These are phyloP conservation scores for Macrosiphum euphorbiae DNA, from an alignment of 2,888 invertebrate species.

Conservation along the genomic window DNA sequence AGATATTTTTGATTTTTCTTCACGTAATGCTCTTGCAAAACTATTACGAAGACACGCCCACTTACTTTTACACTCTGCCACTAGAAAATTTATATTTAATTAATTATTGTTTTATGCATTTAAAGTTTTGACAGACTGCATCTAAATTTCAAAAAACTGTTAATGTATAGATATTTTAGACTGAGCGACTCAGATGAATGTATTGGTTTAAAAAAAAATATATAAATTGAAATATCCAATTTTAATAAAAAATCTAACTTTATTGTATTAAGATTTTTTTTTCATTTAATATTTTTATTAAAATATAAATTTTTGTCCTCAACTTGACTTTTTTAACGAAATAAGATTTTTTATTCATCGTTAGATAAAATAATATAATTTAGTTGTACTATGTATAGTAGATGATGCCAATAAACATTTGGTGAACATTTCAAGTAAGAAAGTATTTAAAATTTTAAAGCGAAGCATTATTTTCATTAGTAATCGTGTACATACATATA, in stretches of 20 bases:
- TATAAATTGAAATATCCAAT: too few species aligned
- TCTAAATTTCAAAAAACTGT: too few species aligned
- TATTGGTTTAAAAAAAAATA: too few species aligned
- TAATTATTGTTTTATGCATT: background rate
- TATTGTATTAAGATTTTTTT: background rate
- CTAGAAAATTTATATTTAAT: slow-evolving; percentile 26
- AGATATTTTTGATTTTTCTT: slow-evolving; percentile 41
- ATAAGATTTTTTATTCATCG: slow-evolving; percentile 14
- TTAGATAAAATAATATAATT: background rate
- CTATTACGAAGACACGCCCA: slow-evolving; percentile 43
- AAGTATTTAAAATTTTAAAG: background rate
- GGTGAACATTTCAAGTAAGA: background rate
- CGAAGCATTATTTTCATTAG: background rate
- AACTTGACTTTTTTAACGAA: background rate
- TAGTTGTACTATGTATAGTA: background rate
- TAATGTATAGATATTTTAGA: too few species aligned
- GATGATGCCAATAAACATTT: background rate
- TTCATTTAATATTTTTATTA: background rate
- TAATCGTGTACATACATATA: slow-evolving; percentile 4
- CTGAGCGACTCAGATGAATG: too few species aligned
- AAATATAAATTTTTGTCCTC: background rate
- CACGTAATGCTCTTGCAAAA: slow-evolving; percentile 13
- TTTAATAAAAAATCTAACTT: background rate
- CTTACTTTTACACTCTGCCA: slow-evolving; percentile 30
- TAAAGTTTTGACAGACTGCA: too few species aligned